Base-by-base conservation (phyloP, 2,888 invertebrate species). In the Mesorhabditis sp. region DNA sequence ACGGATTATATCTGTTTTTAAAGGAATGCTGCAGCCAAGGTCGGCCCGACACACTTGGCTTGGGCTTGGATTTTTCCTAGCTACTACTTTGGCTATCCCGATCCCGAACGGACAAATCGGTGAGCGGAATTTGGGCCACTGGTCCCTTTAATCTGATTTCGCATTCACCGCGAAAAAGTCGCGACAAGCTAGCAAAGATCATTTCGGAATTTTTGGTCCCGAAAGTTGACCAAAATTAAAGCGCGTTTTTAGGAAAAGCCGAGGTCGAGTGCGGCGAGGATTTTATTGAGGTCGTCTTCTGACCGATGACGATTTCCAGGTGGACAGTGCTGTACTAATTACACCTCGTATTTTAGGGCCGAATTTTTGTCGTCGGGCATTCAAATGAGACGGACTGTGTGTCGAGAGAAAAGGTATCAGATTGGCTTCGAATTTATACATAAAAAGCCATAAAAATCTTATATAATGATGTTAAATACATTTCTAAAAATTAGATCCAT, bases 231-330 rank as follows among this genome's bases (percentile, higher is more conserved):
- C 65, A 41, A 13, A 68, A 66, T 4, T 64, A 13, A 43, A 13
- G 58, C 42, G n/a, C 5, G 2, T n/a, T 7, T 79, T 42, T 70
- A 85, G 85, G 85, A 69, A 73, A 76, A 66, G 82, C 83, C 5
- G 85, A 85, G 72, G 80, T 85, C 42, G 85, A 85, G 66, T 85
- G 85, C 72, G 82, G 80, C 43, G 83, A 85, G 71, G 79, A 84
- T 28, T 74, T 75, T 5, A 85, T 85, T 62, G 83, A 83, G 67
- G 75, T 83, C 5, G 83, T 86, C 41, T 85, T 85, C 68, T 82
- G 5, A 83, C 85, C 0, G 80, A 86, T 62, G 73, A 74, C 13
- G 68, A 70, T 5, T 82, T 82, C 69, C 62, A 74, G 15, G 81
- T 80, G 71, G 15, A 45, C 43, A 28, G 42, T 67, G 15, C 64